Percentiles rank a stretch among this genome's conserved stretches.
phyloP scores from a whole-genome alignment of 2,113 vertebrate species.

The Rhynchomys soricoides region DNA sequence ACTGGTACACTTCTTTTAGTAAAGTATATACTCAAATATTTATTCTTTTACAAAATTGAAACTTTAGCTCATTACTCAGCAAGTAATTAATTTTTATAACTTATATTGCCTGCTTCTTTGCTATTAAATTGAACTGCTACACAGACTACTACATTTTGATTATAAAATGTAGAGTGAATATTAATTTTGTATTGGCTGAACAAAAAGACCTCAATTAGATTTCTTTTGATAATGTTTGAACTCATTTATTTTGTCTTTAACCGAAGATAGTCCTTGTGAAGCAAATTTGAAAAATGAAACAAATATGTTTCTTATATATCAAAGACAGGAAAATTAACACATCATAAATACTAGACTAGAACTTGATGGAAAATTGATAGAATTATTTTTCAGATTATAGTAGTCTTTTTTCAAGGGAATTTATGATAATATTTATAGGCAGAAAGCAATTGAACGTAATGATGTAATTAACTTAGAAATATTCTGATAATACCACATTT shows the following conservation, averaged over 20 bases:
- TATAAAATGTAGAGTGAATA: slow-evolving; percentile 60
- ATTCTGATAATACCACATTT: neutral
- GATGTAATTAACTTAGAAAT: neutral
- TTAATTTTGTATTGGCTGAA: slow-evolving; percentile 60
- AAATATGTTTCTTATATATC: neutral
- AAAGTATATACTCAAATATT: neutral
- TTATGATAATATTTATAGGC: neutral
- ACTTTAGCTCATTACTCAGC: neutral
- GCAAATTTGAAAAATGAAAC: neutral
- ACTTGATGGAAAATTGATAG: neutral
- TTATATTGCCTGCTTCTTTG: slow-evolving; percentile 62
- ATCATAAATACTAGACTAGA: neutral
- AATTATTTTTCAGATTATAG: neutral
- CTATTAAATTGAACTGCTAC: slow-evolving; percentile 62
- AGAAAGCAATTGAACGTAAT: neutral
- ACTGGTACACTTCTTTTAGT: slow-evolving; percentile 25
- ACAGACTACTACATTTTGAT: slow-evolving; percentile 36
- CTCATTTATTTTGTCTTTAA: slow-evolving; percentile 23
- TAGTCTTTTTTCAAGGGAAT: neutral
- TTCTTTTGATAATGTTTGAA: slow-evolving; percentile 41
- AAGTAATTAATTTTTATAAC: slow-evolving; percentile 52
- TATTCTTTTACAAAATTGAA: neutral
- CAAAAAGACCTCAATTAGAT: slow-evolving; percentile 51
- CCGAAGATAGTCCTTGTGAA: neutral
- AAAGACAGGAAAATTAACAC: neutral